phyloP scores from a whole-genome alignment of 1,140 invertebrate species.

The Drosophila busckii region DNA sequence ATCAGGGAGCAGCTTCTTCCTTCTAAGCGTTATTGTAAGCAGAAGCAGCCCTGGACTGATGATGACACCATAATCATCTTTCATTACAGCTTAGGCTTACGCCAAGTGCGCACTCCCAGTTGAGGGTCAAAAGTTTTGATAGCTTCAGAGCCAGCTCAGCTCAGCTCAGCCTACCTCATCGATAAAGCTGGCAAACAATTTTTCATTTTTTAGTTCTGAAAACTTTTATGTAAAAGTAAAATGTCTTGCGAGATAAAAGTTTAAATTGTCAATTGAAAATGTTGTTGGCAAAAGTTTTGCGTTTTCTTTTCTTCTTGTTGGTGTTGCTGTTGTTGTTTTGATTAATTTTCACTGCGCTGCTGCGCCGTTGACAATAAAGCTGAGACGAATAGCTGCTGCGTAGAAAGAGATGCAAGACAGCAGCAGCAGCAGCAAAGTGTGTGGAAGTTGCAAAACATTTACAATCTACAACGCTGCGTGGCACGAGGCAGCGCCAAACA shows the following conservation, averaged over 20 bases:
- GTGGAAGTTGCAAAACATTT: conserved; percentile 39
- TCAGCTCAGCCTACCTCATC: conserved; percentile 7
- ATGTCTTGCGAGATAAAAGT: conserved; percentile 75
- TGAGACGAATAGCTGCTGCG: conserved; percentile 11
- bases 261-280: conserved; percentile 79
- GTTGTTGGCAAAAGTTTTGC: conserved; percentile 78
- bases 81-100: background rate
- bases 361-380: conserved; percentile 58
- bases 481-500: conserved; percentile 65
- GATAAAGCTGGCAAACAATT: conserved; percentile 39
- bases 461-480: conserved; percentile 28
- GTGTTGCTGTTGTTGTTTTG: too few species aligned
- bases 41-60: conserved; percentile 4
- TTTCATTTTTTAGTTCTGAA: conserved; percentile 72
- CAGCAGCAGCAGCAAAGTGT: conserved; percentile 7
- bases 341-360: conserved; percentile 75
- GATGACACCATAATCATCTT: too few species aligned
- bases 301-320: too few species aligned
- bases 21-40: conserved; percentile 5
- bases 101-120: conserved; percentile 26
- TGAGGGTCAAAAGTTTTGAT: conserved; percentile 73
- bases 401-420: background rate
- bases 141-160: conserved; percentile 61
- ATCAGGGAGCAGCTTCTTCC: too few species aligned
- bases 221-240: conserved; percentile 76